Evolutionary conservation across 2,888 invertebrate genomes (phyloP).

Genomic region (Plagodis dolabraria): DNA sequence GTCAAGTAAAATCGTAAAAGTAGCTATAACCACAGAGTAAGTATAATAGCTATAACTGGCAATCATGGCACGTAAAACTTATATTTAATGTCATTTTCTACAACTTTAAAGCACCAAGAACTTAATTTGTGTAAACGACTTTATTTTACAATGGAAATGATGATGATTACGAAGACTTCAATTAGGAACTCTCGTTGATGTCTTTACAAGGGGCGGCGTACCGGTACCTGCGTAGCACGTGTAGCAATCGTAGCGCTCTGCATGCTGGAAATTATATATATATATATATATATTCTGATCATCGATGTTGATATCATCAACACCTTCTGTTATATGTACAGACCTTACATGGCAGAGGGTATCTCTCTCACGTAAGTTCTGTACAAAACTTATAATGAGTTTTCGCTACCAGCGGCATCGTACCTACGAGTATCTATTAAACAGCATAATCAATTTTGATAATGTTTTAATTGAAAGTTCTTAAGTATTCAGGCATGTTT

Average conservation of each 20-base stretch:
- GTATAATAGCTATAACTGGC: conserved; percentile 27
- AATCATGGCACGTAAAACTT: conserved; percentile 38
- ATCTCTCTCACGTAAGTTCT: too few relatives aligned
- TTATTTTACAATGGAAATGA: conserved; percentile 15
- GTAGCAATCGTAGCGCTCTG: neutral
- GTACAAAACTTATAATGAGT: too few relatives aligned
- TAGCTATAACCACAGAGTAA: neutral
- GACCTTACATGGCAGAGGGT: too few relatives aligned
- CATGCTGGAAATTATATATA: too few relatives aligned
- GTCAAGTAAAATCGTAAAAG: conserved; percentile 36
- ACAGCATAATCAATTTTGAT: too few relatives aligned
- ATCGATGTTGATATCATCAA: too few relatives aligned
- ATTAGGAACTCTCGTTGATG: conserved; percentile 26
- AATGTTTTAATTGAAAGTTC: too few relatives aligned
- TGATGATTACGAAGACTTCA: conserved; percentile 6
- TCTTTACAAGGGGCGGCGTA: conserved; percentile 30
- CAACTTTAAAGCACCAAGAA: conserved; percentile 28
- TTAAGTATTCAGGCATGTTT: too few relatives aligned
- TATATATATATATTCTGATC: too few relatives aligned
- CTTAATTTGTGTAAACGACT: conserved; percentile 20
- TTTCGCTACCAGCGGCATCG: too few relatives aligned
- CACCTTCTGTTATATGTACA: too few relatives aligned
- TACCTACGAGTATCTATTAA: too few relatives aligned
- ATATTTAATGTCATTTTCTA: conserved; percentile 33
- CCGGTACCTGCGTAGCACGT: conserved; percentile 16